Evolutionary conservation across 2,888 invertebrate genomes (phyloP), one percentile per base, ranked within the genome.

Genomic region (Agrilus cyanescens): DNA sequence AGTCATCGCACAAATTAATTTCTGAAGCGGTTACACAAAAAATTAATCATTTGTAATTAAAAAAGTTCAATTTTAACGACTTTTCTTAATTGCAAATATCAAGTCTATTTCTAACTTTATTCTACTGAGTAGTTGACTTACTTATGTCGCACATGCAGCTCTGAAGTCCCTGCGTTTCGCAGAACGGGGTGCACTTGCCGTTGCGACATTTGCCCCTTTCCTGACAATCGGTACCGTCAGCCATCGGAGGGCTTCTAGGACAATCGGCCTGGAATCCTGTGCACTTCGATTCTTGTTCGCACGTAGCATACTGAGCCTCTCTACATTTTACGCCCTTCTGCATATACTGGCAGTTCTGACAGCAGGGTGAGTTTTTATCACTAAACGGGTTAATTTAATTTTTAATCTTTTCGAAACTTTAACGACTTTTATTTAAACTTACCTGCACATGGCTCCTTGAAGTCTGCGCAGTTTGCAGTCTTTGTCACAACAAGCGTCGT

Each of bases 71-170:
- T n/a, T n/a, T n/a, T n/a, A n/a, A n/a, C n/a, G n/a, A n/a, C n/a
- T n/a, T n/a, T n/a, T n/a, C n/a, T n/a, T n/a, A n/a, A n/a, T n/a
- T n/a, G n/a, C n/a, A n/a, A n/a, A n/a, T n/a, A n/a, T n/a, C n/a
- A n/a, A n/a, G n/a, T n/a, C n/a, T n/a, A n/a, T n/a, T n/a, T n/a
- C n/a, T n/a, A n/a, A n/a, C n/a, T n/a, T n/a, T 31, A n/a, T n/a
- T n/a, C n/a, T n/a, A n/a, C n/a, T n/a, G n/a, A n/a, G 14, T 10
- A 25, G 12, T 41, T 38, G 42, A 64, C 76, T 63, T 67, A 88
- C 88, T 85, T 54, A 86, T 85, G 61, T 94, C 93, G 65, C 96
- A 96, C 86, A 95, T 93, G 73, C 96, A 96, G 62, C 93, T 91
- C 63, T 88, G 88, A 62, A 88, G 72, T 38, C 85, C 86, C 62